Evolutionary conservation across 2,797 vertebrate genomes (phyloP), one percentile per base, ranked within the genome.

Genomic region (Lates japonicus): DNA sequence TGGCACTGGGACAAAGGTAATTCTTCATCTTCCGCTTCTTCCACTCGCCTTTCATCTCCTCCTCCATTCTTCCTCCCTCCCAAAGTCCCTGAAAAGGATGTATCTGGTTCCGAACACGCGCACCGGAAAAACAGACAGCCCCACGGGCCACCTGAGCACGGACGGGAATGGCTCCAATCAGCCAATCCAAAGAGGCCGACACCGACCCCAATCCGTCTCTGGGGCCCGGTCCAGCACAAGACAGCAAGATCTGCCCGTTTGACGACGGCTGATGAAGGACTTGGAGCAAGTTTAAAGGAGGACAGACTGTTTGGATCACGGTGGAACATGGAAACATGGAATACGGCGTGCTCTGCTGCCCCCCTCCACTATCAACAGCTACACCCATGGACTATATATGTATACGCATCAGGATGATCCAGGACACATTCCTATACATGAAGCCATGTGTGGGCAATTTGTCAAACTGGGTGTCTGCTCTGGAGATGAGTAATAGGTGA

Each of bases 1-100:
- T 90, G 88, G 88, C 85, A 91, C 74, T 2, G 62, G 68, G 81
- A 93, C 86, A 92, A 90, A 90, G 69, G 78, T 84, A 71, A 87
- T 89, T 92, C 83, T 84, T 91, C 81, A 78, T 89, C 85, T 86
- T 89, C 87, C 51, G 48, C 85, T 88, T 81, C 78, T 87, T 87
- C 76, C 77, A 61, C 68, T 90, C 72, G 31, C 78, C 88, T 94
- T 93, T 94, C 90, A 93, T 94, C 93, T 87, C 80, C 70, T 39
- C 52, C 74, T 83, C 76, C 80, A 55, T 67, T 66, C 60, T 60
- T 78, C 61, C 49, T 70, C 69, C 72, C 68, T 77, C 75, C 67
- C 58, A 74, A 78, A 69, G 74, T 83, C 84, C 64, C 60, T 78
- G 60, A 83, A 86, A 86, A 89, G 83, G 87, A 90, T 87, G 83